These are phyloP conservation scores for Bolinopsis microptera DNA, from an alignment of 37 sponge, comb jelly and placozoan genomes.

Conservation along the genomic window DNA sequence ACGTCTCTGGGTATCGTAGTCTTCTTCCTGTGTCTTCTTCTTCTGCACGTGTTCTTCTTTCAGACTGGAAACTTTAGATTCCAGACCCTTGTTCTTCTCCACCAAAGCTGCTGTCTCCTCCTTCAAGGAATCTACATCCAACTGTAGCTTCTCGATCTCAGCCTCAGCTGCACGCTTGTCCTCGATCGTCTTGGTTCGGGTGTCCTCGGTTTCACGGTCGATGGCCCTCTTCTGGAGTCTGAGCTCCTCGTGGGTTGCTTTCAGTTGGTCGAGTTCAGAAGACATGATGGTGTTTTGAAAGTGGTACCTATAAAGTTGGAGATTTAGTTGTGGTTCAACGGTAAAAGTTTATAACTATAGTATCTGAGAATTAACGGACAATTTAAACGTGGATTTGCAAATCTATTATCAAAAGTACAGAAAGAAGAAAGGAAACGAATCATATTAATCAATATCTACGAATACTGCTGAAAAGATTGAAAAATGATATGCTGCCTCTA, in stretches of 20 bases:
- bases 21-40: background rate
- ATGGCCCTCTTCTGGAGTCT: background rate
- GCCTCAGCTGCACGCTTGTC: background rate
- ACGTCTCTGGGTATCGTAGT: background rate
- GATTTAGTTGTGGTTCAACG: background rate
- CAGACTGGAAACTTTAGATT: background rate
- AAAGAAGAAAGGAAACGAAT: no score
- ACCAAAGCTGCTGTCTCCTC: background rate
- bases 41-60: background rate
- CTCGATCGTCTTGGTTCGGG: background rate
- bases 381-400: no score
- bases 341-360: no score
- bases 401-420: no score
- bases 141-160: background rate
- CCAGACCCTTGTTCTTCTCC: background rate
- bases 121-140: background rate
- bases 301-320: no score
- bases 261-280: background rate
- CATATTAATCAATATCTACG: no score
- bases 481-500: no score
- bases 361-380: no score
- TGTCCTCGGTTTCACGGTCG: background rate
- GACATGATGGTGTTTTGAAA: no score
- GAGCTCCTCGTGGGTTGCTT: background rate
- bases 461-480: no score